Percentiles rank a stretch among this genome's conserved stretches.
Conservation (phyloP, 2,797 vertebrate genomes). For the Tamandua tetradactyla region DNA sequence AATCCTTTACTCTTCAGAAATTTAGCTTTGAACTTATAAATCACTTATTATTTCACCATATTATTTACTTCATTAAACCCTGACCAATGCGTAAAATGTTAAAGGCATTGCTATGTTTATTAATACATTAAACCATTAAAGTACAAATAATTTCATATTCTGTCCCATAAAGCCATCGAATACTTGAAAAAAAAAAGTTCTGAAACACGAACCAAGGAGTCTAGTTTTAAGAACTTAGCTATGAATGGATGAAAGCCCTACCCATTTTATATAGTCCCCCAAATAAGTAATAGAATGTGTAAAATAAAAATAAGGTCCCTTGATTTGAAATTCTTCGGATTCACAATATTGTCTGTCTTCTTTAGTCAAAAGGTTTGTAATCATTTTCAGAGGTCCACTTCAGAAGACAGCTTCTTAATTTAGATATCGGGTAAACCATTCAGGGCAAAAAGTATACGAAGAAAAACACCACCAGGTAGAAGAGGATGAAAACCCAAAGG, state of each 20-base stretch:
- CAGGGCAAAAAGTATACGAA: slow-evolving; percentile 88
- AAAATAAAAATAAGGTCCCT: slow-evolving; percentile 47
- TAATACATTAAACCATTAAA: background rate
- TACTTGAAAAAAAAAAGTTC: background rate
- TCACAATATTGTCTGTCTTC: slow-evolving; percentile 27
- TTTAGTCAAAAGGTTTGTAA: slow-evolving; percentile 48
- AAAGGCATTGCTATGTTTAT: background rate
- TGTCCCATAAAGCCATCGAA: background rate
- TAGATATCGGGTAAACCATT: slow-evolving; percentile 6
- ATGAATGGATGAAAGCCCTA: background rate
- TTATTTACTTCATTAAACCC: background rate
- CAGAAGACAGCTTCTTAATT: slow-evolving; percentile 17
- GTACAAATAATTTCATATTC: background rate
- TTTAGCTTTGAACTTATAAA: slow-evolving; percentile 12
- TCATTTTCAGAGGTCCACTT: slow-evolving; percentile 46
- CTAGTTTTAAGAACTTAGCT: background rate
- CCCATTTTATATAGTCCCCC: background rate
- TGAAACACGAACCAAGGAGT: slow-evolving; percentile 9
- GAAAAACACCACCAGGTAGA: slow-evolving; percentile 89
- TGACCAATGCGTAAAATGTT: slow-evolving; percentile 30
- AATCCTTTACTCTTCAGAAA: background rate
- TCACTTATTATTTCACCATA: background rate
- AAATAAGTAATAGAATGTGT: background rate
- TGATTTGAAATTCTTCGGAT: no score
- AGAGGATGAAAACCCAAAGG: slow-evolving; percentile 89